Evolutionary conservation across 2,888 invertebrate species (phyloP), one percentile per base, ranked within the genome.

Genomic region (Blera fallax): DNA sequence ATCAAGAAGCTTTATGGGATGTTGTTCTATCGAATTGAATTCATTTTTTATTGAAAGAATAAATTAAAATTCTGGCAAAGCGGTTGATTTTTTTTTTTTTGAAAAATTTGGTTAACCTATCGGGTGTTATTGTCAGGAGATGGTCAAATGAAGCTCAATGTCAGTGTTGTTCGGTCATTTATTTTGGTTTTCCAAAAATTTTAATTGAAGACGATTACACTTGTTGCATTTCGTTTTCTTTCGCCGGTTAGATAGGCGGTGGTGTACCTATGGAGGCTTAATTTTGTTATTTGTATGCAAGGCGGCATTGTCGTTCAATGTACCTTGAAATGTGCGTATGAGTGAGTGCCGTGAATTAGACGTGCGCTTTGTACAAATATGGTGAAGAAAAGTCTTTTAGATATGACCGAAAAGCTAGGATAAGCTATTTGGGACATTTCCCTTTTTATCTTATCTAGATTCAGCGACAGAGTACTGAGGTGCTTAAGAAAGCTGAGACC

Each of bases 1-100:
- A 64, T 34, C 54, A 45, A 54, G 52, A 74, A 64, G 43, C 64
- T 74, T 50, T 62, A 52, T 62, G 62, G 43, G 45, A 54, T 32
- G 54, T 54, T 32, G 10, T 48, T 54, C 29, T 8, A n/a, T n/a
- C n/a, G n/a, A n/a, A n/a, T 29, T 14, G 50, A 37, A 60, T 18
- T 60, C 60, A 8, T 16, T 58, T 34, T 58, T 58, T 58, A 48
- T 70, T 11, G 58, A 24, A 34, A 16, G 45, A 70, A 70, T 60
- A 40, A 72, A 72, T 72, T 72, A 60, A 29, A 24, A 40, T 29
- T 62, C 60, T 18, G 60, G 21, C 29, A 50, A 50, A 50, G 50
- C 32, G 37, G 50, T 21, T 10, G 16, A 10, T 48, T 64, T 65
- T 65, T n/a, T n/a, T n/a, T n/a, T n/a, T n/a, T n/a, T n/a, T n/a